Evolutionary conservation across 2,888 invertebrate species (phyloP).

Genomic region (Cataglyphis livida): DNA sequence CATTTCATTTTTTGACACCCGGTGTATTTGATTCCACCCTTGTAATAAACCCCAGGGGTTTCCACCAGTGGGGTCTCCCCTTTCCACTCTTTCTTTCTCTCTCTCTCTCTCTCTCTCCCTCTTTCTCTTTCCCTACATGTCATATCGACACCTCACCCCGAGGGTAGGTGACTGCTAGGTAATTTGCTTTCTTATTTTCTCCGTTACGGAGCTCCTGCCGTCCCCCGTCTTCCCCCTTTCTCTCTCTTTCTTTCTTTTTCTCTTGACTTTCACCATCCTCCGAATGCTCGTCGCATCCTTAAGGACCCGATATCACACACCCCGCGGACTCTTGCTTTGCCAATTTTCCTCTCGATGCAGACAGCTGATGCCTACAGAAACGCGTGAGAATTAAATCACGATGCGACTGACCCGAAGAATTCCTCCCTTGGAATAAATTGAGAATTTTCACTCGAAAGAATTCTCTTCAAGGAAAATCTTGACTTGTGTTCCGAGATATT

Average conservation of each 20-base stretch:
- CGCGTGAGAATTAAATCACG: conserved; percentile 64
- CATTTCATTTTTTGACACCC: conserved; percentile 86
- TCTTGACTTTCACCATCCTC: conserved; percentile 37
- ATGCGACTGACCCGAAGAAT: conserved; percentile 45
- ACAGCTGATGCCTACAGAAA: conserved; percentile 57
- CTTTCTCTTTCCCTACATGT: conserved; percentile 77
- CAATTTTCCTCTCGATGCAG: conserved; percentile 64
- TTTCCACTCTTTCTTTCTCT: neutral
- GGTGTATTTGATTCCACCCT: conserved; percentile 86
- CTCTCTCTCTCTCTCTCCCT: conserved; percentile 14
- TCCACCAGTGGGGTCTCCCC: conserved; percentile 73
- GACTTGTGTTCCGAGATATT: conserved; percentile 7
- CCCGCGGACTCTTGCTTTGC: conserved; percentile 55
- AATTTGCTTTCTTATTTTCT: conserved; percentile 85
- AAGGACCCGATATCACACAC: conserved; percentile 58
- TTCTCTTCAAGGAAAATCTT: conserved; percentile 19
- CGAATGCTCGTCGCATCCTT: conserved; percentile 60
- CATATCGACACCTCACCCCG: conserved; percentile 85
- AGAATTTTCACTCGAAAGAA: conserved; percentile 36
- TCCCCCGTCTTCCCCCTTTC: conserved; percentile 7
- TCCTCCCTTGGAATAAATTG: conserved; percentile 33
- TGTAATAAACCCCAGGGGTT: conserved; percentile 85
- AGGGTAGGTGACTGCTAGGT: conserved; percentile 82
- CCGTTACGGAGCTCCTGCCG: conserved; percentile 69
- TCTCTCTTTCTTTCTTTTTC: conserved; percentile 6